phyloP scores from a whole-genome alignment of 2,113 vertebrate species.

The Uropsilus gracilis region DNA sequence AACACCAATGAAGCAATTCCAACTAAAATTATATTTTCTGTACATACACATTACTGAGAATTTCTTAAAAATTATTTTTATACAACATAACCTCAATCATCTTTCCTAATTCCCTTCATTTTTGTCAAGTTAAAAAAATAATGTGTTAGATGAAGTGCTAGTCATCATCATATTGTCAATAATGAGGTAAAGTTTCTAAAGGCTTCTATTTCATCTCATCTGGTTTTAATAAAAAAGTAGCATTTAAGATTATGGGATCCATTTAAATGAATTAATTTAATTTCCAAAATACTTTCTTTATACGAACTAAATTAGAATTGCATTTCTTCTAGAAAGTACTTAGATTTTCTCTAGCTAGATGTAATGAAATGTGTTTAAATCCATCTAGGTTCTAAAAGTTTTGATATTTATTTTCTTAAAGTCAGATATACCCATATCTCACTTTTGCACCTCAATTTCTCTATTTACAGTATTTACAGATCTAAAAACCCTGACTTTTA shows the following conservation, averaged over 20 bases:
- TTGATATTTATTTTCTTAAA: constrained; percentile 83
- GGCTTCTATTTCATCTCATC: constrained; percentile 50
- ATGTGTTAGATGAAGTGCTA: constrained; percentile 50
- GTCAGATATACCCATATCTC: constrained; percentile 71
- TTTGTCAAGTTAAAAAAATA: constrained; percentile 49
- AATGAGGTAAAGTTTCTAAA: constrained; percentile 43
- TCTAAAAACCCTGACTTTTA: constrained; percentile 82
- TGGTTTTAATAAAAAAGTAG: constrained; percentile 65
- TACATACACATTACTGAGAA: neutral
- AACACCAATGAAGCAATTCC: constrained; percentile 1
- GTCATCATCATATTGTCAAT: constrained; percentile 46
- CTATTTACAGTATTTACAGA: constrained; percentile 86
- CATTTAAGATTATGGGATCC: constrained; percentile 47
- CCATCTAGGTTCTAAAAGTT: constrained; percentile 70
- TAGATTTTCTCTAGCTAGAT: constrained; percentile 4
- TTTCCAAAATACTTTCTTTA: constrained; percentile 67
- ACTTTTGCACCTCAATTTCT: constrained; percentile 73
- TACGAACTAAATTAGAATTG: constrained; percentile 59
- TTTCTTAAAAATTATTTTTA: constrained; percentile 42
- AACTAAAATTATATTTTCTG: neutral
- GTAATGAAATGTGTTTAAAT: constrained; percentile 69
- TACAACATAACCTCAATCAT: constrained; percentile 15
- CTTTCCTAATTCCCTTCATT: neutral
- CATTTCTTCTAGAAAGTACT: constrained; percentile 46
- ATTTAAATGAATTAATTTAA: constrained; percentile 62